Evolutionary conservation across 1,140 invertebrate genomes (phyloP).

Genomic region (Neoseiulus cucumeris): DNA sequence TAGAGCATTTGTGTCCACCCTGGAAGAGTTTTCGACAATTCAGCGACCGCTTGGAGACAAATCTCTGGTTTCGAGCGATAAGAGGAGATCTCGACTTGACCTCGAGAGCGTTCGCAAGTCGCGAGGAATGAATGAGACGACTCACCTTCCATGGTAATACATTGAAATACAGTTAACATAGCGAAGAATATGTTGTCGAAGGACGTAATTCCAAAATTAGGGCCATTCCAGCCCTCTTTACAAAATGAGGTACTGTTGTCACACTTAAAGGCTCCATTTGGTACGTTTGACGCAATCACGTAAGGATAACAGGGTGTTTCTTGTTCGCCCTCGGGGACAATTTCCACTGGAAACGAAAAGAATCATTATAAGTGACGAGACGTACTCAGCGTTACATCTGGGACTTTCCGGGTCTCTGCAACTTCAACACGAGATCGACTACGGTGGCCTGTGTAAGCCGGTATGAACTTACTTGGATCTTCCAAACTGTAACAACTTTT

Average conservation of each 20-base stretch:
- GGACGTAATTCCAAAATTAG: slow-evolving; percentile 95
- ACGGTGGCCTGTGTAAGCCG: too few species aligned
- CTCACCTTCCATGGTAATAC: slow-evolving; percentile 94
- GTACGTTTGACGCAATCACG: slow-evolving; percentile 39
- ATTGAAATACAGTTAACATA: slow-evolving; percentile 99
- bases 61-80: too few species aligned
- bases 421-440: too few species aligned
- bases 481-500: slow-evolving; percentile 94
- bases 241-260: slow-evolving; percentile 58
- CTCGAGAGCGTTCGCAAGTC: too few species aligned
- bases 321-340: slow-evolving; percentile 63
- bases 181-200: slow-evolving; percentile 99
- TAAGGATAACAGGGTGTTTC: slow-evolving; percentile 71
- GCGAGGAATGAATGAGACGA: background rate
- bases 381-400: too few species aligned
- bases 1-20: slow-evolving; percentile 42
- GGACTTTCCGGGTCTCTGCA: too few species aligned
- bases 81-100: too few species aligned
- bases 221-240: slow-evolving; percentile 79
- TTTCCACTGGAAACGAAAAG: slow-evolving; percentile 40
- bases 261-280: slow-evolving; percentile 59
- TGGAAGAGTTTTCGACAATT: background rate
- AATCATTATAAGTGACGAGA: too few species aligned
- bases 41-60: too few species aligned
- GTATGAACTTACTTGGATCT: slow-evolving; percentile 65